Evolutionary conservation across 2,797 vertebrate species (phyloP).

Genomic region (Carduelis carduelis): DNA sequence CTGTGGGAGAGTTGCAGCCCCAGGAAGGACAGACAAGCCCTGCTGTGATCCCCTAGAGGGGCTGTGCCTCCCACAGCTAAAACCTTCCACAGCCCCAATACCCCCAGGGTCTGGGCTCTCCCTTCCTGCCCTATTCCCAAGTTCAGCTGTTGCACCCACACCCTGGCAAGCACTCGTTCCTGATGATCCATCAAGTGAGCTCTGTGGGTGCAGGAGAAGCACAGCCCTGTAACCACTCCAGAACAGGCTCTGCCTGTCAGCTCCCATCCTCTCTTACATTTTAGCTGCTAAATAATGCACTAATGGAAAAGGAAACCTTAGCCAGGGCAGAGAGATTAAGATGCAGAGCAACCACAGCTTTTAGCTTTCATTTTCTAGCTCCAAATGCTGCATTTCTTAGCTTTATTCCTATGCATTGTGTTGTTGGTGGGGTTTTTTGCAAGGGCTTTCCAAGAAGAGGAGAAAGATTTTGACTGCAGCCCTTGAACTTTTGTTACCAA

Average conservation of each 20-base stretch:
- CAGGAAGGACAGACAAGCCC: background rate
- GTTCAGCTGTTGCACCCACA: background rate
- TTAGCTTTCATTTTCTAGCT: background rate
- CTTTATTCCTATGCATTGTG: background rate
- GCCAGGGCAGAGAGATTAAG: background rate
- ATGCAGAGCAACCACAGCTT: slow-evolving; percentile 9
- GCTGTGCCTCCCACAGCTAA: background rate
- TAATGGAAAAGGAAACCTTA: slow-evolving; percentile 48
- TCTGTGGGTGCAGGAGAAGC: background rate
- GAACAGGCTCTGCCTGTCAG: background rate
- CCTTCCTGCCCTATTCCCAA: background rate
- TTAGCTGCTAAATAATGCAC: slow-evolving; percentile 45
- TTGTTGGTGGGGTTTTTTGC: background rate
- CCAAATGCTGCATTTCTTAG: background rate
- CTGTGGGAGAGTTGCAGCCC: background rate
- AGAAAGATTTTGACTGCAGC: background rate
- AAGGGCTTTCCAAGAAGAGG: background rate
- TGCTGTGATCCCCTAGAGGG: background rate
- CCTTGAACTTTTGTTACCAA: background rate
- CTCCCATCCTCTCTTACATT: background rate
- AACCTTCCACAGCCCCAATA: background rate
- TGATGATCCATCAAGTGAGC: background rate
- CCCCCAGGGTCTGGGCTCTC: background rate
- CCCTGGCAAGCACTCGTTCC: background rate
- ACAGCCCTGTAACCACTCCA: background rate